A percentile compares a stretch with the other conserved stretches of the same genome.
These are phyloP conservation scores for Drosophila austrosaltans DNA, from an alignment of 2,888 invertebrate genomes.

Conservation along the genomic window DNA sequence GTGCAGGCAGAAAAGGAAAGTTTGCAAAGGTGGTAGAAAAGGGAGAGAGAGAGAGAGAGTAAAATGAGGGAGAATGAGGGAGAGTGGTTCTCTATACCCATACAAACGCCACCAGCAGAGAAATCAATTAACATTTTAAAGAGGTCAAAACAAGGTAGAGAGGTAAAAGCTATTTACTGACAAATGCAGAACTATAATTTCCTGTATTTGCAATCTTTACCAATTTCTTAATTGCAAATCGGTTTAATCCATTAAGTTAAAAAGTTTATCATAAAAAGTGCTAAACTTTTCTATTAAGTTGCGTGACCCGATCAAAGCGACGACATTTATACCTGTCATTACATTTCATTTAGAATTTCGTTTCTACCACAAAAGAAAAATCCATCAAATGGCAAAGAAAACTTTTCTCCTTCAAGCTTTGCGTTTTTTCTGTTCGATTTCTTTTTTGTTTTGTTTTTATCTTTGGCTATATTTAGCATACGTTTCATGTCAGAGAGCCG, in stretches of 20 bases:
- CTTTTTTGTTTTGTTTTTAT: slow-evolving; percentile 9
- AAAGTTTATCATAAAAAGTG: slow-evolving; percentile 18
- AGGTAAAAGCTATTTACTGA: slow-evolving; percentile 23
- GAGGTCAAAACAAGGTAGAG: slow-evolving; percentile 23
- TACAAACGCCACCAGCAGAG: slow-evolving; percentile 5
- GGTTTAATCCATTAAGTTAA: slow-evolving; percentile 33
- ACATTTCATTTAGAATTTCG: slow-evolving; percentile 7
- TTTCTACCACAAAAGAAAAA: slow-evolving; percentile 7
- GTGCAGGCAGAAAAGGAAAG: slow-evolving; percentile 20
- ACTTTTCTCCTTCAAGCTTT: not conserved
- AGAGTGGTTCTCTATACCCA: not conserved
- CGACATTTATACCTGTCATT: slow-evolving; percentile 64
- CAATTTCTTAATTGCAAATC: slow-evolving; percentile 5
- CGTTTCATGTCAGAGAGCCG: slow-evolving; percentile 24
- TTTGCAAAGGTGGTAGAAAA: not conserved
- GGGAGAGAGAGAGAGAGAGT: not conserved
- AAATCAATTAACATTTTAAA: slow-evolving; percentile 45
- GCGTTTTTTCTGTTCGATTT: slow-evolving; percentile 7
- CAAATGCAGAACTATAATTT: slow-evolving; percentile 9
- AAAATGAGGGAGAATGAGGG: too few species aligned
- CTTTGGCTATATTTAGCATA: slow-evolving; percentile 38
- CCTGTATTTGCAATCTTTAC: not conserved
- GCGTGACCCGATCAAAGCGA: slow-evolving; percentile 54
- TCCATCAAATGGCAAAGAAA: slow-evolving; percentile 32
- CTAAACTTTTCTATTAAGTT: slow-evolving; percentile 40